Conservation (phyloP, 1,140 invertebrate genomes). For the Cydia strobilella region DNA sequence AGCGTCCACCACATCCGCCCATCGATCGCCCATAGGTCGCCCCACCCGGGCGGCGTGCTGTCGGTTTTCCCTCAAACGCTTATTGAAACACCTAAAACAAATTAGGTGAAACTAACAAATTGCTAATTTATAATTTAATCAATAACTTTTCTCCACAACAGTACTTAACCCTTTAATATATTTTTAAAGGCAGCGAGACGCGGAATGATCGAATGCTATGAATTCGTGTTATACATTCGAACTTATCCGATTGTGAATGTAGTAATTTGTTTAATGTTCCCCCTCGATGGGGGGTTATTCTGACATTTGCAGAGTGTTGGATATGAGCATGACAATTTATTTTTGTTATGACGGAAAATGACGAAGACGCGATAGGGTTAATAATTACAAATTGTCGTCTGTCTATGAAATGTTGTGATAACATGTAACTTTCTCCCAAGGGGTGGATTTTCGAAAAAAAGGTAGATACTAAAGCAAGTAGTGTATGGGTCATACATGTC, state of each 20-base stretch:
- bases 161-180: constrained; percentile 62
- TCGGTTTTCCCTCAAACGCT: no score
- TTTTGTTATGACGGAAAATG: background rate
- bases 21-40: no score
- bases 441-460: no score
- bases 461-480: no score
- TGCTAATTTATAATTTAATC: constrained; percentile 34
- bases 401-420: no score
- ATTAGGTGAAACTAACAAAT: no score
- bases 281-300: constrained; percentile 18
- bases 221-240: constrained; percentile 64
- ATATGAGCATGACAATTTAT: constrained; percentile 3
- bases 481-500: no score
- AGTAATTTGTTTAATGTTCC: constrained; percentile 62
- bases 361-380: background rate
- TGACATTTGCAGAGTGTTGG: constrained; percentile 17
- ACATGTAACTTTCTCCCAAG: no score
- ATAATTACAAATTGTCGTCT: background rate
- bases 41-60: no score
- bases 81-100: no score
- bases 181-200: constrained; percentile 59
- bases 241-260: constrained; percentile 65
- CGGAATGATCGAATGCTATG: constrained; percentile 66
- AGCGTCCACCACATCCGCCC: no score
- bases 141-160: constrained; percentile 38